Evolutionary conservation across 2,113 vertebrate species (phyloP), one percentile per base, ranked within the genome.

Genomic region (Carollia perspicillata): DNA sequence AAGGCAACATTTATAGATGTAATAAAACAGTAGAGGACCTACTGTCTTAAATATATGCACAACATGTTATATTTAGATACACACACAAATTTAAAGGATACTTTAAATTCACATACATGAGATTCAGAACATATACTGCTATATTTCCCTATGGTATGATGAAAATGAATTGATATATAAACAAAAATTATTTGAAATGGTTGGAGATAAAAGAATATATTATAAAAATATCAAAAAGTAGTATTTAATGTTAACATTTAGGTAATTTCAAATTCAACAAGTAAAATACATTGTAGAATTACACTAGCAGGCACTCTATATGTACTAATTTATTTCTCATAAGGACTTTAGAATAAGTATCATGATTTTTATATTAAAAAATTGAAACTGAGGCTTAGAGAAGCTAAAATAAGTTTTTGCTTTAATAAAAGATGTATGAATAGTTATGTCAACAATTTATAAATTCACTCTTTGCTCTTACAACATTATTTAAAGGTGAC

Each of bases 41-140:
- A 72, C 23, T 22, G 30, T 72, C 75, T 95, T 96, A 97, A 97
- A 95, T 91, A 95, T 66, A 93, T 51, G 3, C 14, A 74, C 9
- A 60, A 44, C 33, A 83, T 42, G 20, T 47, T 92, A 85, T 90
- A 93, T 74, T 93, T 95, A 87, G 28, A 71, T 55, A 68, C 5
- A 83, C 3, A 92, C 2, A 35, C 55, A 77, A 72, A 90, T 78
- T 84, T 97, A 78, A 92, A 86, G 26, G 9, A 66, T 17, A 53
- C 72, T 93, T 80, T 71, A 92, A 60, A 30, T 84, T 90, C 33
- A 81, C 28, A 86, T 26, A 83, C 3, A 72, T 80, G 40, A 47
- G 7, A 72, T 78, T 93, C n/a, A 65, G 35, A 80, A 96, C 89
- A 93, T 22, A 11, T 26, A 51, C 22, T 55, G 63, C 30, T 96